Evolutionary conservation across 2,888 invertebrate genomes (phyloP).

Genomic region (Cyrtodaria siliqua): DNA sequence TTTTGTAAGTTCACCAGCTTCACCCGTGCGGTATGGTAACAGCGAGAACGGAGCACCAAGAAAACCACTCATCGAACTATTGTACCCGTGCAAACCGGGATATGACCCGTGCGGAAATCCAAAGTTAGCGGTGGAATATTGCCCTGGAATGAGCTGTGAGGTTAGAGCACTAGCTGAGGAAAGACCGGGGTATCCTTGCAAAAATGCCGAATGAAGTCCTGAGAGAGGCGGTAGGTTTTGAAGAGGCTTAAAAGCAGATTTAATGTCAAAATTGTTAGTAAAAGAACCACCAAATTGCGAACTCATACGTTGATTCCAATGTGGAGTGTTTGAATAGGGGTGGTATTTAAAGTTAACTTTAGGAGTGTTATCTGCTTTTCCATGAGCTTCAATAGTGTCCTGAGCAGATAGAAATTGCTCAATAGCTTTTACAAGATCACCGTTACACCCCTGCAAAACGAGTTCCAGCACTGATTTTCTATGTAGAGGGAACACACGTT

Average conservation of each 20-base stretch:
- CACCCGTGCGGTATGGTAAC: conserved; percentile 67
- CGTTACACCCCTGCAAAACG: conserved; percentile 96
- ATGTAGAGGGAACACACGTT: conserved; percentile 94
- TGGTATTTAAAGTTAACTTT: conserved; percentile 49
- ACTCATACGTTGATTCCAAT: conserved; percentile 59
- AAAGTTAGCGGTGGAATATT: conserved; percentile 42
- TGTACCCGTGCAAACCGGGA: conserved; percentile 50
- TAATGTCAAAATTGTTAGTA: conserved; percentile 70
- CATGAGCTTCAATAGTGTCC: conserved; percentile 81
- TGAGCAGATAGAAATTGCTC: conserved; percentile 91
- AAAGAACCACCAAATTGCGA: conserved; percentile 54
- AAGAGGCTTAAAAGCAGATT: conserved; percentile 85
- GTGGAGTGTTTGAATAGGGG: conserved; percentile 60
- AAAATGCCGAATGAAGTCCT: conserved; percentile 82
- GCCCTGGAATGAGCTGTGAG: conserved; percentile 61
- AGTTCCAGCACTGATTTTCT: conserved; percentile 96
- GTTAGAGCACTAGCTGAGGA: conserved; percentile 56
- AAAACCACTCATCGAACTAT: conserved; percentile 64
- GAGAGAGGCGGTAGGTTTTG: conserved; percentile 63
- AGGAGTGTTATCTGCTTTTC: conserved; percentile 36
- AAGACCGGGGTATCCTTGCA: conserved; percentile 63
- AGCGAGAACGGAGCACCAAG: conserved; percentile 74
- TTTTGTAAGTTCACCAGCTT: conserved; percentile 32
- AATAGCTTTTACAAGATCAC: conserved; percentile 95
- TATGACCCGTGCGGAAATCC: conserved; percentile 54